phyloP scores from a whole-genome alignment of 2,113 vertebrate species.

The Nothobranchius furzeri region DNA sequence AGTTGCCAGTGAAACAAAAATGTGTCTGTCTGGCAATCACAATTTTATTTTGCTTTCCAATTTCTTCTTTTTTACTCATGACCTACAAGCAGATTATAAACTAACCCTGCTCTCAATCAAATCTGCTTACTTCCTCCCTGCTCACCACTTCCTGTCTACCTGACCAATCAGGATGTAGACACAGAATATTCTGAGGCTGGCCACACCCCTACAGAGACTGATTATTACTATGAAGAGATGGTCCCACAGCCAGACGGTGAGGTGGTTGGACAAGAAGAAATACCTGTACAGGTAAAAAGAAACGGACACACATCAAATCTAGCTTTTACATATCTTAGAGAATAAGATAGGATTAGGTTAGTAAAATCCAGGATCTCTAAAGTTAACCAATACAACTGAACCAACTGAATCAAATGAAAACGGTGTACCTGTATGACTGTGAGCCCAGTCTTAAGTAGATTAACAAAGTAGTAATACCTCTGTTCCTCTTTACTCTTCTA shows the following conservation, averaged over 20 bases:
- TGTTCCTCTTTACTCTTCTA: slow-evolving; percentile 28
- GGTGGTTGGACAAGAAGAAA: slow-evolving; percentile 73
- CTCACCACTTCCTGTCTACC: slow-evolving; percentile 68
- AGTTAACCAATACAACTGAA: too few species aligned
- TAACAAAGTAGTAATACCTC: slow-evolving; percentile 30
- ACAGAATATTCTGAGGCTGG: slow-evolving; percentile 79
- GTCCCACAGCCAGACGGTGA: slow-evolving; percentile 73
- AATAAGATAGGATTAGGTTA: not conserved
- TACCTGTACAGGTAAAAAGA: slow-evolving; percentile 69
- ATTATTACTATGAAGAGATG: slow-evolving; percentile 81
- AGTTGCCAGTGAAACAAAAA: slow-evolving; percentile 34
- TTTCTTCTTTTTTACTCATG: slow-evolving; percentile 65
- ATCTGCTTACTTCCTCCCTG: slow-evolving; percentile 77
- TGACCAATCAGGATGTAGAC: slow-evolving; percentile 82
- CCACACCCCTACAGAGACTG: slow-evolving; percentile 79
- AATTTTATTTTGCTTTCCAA: slow-evolving; percentile 60
- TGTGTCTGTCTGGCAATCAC: slow-evolving; percentile 40
- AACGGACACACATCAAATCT: too few species aligned
- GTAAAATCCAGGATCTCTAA: too few species aligned
- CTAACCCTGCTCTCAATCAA: slow-evolving; percentile 77
- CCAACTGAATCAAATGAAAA: not conserved
- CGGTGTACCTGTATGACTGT: slow-evolving; percentile 52
- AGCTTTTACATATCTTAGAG: too few species aligned
- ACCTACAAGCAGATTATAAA: slow-evolving; percentile 38
- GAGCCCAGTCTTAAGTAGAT: slow-evolving; percentile 70